These are phyloP conservation scores for Meleagris gallopavo DNA, from an alignment of 2,113 vertebrate species.

Conservation along the genomic window DNA sequence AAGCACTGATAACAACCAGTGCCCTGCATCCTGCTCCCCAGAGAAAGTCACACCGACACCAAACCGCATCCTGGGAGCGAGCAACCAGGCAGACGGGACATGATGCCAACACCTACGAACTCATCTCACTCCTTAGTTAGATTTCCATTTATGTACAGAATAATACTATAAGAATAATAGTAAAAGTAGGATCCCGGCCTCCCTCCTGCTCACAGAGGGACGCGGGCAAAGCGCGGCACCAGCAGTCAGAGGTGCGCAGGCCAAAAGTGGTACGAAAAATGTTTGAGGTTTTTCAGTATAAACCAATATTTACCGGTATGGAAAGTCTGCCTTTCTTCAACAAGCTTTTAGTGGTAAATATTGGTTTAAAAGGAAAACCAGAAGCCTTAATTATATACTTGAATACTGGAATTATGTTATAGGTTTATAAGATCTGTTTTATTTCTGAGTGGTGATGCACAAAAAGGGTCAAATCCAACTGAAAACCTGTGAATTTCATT, in stretches of 20 bases:
- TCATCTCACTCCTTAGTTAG: background rate
- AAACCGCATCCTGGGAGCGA: background rate
- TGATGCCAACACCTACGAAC: background rate
- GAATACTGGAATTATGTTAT: conserved; percentile 58
- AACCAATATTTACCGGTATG: conserved; percentile 72
- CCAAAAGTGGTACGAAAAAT: conserved; percentile 53
- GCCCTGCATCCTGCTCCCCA: background rate
- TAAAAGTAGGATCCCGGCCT: background rate
- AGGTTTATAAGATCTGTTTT: conserved; percentile 19
- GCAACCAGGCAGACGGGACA: background rate
- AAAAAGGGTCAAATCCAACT: conserved; percentile 7
- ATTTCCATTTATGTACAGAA: background rate
- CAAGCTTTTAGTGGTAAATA: conserved; percentile 64
- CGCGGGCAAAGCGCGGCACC: background rate
- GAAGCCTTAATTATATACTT: conserved; percentile 70
- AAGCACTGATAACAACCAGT: background rate
- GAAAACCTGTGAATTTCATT: background rate
- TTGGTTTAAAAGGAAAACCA: conserved; percentile 55
- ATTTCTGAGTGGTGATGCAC: background rate
- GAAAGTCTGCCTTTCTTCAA: conserved; percentile 66
- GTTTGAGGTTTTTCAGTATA: conserved; percentile 57
- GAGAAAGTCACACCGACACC: background rate
- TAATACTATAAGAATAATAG: background rate
- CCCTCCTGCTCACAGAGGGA: background rate
- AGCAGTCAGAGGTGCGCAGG: conserved; percentile 30